Evolutionary conservation across 2,113 vertebrate genomes (phyloP).

Genomic region (Pontoporia blainvillei): DNA sequence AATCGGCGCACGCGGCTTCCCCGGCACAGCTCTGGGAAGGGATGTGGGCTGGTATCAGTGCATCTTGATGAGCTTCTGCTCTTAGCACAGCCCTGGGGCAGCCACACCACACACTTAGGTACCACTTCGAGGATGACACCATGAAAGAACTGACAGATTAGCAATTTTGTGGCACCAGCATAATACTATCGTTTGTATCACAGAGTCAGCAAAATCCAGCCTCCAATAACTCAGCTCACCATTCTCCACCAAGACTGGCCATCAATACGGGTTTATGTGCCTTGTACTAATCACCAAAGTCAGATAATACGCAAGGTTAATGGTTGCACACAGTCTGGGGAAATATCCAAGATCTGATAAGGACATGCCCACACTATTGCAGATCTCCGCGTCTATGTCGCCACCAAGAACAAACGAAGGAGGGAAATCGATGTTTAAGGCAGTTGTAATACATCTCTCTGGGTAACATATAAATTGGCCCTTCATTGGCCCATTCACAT

Average conservation of each 20-base stretch:
- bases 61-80: slow-evolving; percentile 39
- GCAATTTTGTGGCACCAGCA: slow-evolving; percentile 80
- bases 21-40: neutral
- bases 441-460: slow-evolving; percentile 84
- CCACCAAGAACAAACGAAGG: slow-evolving; percentile 79
- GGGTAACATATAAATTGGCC: slow-evolving; percentile 86
- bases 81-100: slow-evolving; percentile 18
- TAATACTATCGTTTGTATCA: slow-evolving; percentile 88
- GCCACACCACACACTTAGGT: slow-evolving; percentile 62
- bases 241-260: slow-evolving; percentile 78
- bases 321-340: slow-evolving; percentile 84
- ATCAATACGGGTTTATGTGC: slow-evolving; percentile 87
- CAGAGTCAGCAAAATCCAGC: slow-evolving; percentile 88
- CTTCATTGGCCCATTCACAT: slow-evolving; percentile 90
- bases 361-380: slow-evolving; percentile 80
- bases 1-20: neutral
- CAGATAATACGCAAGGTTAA: slow-evolving; percentile 91
- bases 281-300: slow-evolving; percentile 88
- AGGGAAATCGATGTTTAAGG: slow-evolving; percentile 86
- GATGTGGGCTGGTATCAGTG: slow-evolving; percentile 54
- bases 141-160: slow-evolving; percentile 90
- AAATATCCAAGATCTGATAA: slow-evolving; percentile 90
- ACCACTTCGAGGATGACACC: slow-evolving; percentile 79
- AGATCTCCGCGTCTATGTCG: slow-evolving; percentile 77
- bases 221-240: slow-evolving; percentile 82